Evolutionary conservation across 1,140 invertebrate genomes (phyloP), one percentile per base, ranked within the genome.

Genomic region (Tyrophagus putrescentiae): DNA sequence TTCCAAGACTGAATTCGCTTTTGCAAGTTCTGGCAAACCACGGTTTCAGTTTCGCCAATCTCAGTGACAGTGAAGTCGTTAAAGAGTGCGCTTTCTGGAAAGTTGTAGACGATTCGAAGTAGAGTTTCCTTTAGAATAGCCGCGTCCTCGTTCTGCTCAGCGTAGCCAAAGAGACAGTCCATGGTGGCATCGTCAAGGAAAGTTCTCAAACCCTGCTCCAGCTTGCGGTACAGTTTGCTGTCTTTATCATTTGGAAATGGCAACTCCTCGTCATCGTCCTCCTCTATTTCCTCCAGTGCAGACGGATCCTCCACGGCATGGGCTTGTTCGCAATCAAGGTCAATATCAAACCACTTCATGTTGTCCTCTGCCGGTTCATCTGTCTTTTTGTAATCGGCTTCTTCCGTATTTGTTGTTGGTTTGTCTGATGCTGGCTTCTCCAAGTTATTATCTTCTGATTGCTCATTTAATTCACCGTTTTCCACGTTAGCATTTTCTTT

Each of bases 1-100:
- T 54, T 52, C 18, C 45, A 42, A 23, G 56, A 16, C 16, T 27
- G 25, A 3, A 63, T 58, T 52, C 62, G 42, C n/a, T 59, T 64
- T 25, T 57, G 29, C 6, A 64, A 33, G 27, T 39, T 28, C 5
- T 60, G 60, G 48, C 52, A 57, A 42, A 64, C 28, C 16, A 64
- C 61, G 16, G 52, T 29, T 32, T 50, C 32, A 27, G n/a, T 62
- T n/a, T 45, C 42, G 11, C 13, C 11, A 9, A 60, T 16, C 4
- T 54, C 52, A 54, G 31, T 32, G 39, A 34, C 21, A 1, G 25
- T 31, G 39, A 31, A 54, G 21, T 54, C 25, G 3, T 31, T 54
- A 1, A 31, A 34, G 3, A 23, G n/a, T 32, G 52, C 52, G 39
- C 52, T 54, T 27, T 27, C 11, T 11, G 52, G 13, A 54, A 54